Percentiles rank a stretch among this genome's conserved stretches.
Evolutionary conservation across 1,140 invertebrate genomes (phyloP).

Genomic region (Hylyphantes graminicola): DNA sequence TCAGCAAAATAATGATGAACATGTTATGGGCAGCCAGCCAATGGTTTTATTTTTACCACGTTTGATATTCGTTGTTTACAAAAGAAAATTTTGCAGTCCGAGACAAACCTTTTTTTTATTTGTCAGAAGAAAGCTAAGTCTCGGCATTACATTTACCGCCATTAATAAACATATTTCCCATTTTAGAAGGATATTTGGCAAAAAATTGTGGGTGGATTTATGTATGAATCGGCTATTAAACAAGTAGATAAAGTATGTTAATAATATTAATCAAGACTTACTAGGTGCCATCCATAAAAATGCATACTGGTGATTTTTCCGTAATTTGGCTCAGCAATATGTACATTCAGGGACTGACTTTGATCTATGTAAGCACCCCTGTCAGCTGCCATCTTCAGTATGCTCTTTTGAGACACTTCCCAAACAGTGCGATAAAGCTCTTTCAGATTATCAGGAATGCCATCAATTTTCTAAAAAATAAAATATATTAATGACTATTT

Average conservation of each 20-base stretch:
- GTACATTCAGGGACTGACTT: conserved; percentile 96
- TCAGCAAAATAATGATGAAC: too few relatives aligned
- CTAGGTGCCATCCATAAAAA: conserved; percentile 96
- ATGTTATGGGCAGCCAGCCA: too few relatives aligned
- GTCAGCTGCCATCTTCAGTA: conserved; percentile 98
- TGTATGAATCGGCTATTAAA: too few relatives aligned
- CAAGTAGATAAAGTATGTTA: neutral
- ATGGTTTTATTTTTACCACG: too few relatives aligned
- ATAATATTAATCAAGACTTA: conserved; percentile 64
- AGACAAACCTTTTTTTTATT: too few relatives aligned
- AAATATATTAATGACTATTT: conserved; percentile 43
- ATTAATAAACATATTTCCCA: too few relatives aligned
- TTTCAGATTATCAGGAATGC: conserved; percentile 90
- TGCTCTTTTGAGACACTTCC: conserved; percentile 95
- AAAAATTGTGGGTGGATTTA: too few relatives aligned
- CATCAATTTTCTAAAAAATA: conserved; percentile 78
- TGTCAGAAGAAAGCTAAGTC: too few relatives aligned
- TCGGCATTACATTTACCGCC: too few relatives aligned
- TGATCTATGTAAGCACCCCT: conserved; percentile 98
- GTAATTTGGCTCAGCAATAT: conserved; percentile 93
- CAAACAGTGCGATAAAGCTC: conserved; percentile 97
- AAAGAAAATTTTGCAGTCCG: too few relatives aligned
- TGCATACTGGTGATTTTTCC: conserved; percentile 97
- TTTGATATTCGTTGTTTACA: too few relatives aligned
- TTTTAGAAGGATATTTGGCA: too few relatives aligned